These are phyloP conservation scores for Chloropsis cyanopogon DNA, from an alignment of 2,113 vertebrate genomes.

Conservation along the genomic window DNA sequence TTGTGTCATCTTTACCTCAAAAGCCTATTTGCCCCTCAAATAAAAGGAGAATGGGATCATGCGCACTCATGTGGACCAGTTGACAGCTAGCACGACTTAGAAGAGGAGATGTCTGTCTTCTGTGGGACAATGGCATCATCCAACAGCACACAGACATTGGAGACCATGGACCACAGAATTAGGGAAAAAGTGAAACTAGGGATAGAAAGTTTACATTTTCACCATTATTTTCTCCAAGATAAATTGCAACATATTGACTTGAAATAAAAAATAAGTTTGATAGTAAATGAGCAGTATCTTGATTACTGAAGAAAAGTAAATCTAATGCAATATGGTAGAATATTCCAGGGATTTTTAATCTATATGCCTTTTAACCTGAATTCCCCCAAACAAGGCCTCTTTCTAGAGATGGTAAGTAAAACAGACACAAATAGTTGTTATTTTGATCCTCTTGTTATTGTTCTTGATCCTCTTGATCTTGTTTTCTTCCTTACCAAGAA, in stretches of 20 bases:
- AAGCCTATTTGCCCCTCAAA: neutral
- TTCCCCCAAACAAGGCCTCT: neutral
- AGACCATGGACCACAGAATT: rapidly evolving
- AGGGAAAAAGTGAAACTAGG: neutral
- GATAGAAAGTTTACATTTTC: neutral
- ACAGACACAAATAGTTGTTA: neutral
- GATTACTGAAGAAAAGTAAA: neutral
- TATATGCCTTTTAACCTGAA: neutral
- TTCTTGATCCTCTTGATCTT: neutral
- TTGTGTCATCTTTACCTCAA: neutral
- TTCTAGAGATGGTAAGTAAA: neutral
- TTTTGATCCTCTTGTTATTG: neutral
- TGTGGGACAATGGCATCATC: no score
- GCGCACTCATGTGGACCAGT: rapidly evolving
- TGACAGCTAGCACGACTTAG: neutral
- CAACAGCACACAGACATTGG: neutral
- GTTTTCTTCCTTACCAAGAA: neutral
- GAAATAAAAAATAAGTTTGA: neutral
- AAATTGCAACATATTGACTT: neutral
- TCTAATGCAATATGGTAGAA: neutral
- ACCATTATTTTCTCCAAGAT: neutral
- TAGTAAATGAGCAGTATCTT: neutral
- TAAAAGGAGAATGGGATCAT: neutral
- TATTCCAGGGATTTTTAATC: neutral
- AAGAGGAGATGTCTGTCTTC: neutral